phyloP scores from a whole-genome alignment of 2,888 invertebrate species.

The Calliscelio sp. region DNA sequence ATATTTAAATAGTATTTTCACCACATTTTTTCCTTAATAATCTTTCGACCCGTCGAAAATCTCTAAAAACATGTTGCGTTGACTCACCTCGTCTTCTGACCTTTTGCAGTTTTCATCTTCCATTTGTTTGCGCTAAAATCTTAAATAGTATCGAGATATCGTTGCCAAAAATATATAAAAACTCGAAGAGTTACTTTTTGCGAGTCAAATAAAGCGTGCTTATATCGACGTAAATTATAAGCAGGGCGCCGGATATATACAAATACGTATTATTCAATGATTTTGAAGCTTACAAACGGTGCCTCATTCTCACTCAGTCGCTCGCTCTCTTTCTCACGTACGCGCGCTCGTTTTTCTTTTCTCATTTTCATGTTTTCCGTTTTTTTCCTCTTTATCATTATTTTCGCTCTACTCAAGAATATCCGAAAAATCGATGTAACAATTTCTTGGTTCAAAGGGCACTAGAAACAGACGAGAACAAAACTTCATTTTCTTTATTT shows the following conservation, averaged over 20 bases:
- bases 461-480: slow-evolving; percentile 75
- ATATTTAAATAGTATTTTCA: slow-evolving; percentile 84
- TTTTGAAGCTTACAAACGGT: slow-evolving; percentile 74
- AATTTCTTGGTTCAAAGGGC: slow-evolving; percentile 74
- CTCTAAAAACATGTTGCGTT: slow-evolving; percentile 81
- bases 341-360: slow-evolving; percentile 49
- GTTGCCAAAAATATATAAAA: slow-evolving; percentile 86
- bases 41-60: slow-evolving; percentile 84
- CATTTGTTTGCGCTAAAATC: slow-evolving; percentile 82
- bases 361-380: not conserved
- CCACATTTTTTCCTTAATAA: slow-evolving; percentile 76
- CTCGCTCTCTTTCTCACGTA: slow-evolving; percentile 44
- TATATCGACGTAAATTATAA: slow-evolving; percentile 79
- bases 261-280: slow-evolving; percentile 77
- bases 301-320: slow-evolving; percentile 63
- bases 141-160: slow-evolving; percentile 86
- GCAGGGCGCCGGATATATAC: slow-evolving; percentile 82
- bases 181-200: slow-evolving; percentile 82
- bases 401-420: slow-evolving; percentile 66
- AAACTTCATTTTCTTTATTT: slow-evolving; percentile 53
- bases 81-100: slow-evolving; percentile 79
- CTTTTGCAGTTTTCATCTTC: slow-evolving; percentile 75
- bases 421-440: slow-evolving; percentile 73
- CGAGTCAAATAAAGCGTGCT: slow-evolving; percentile 81
- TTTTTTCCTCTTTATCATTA: slow-evolving; percentile 42